Conservation (phyloP, 2,797 vertebrate genomes). For the Oophaga sylvatica region DNA sequence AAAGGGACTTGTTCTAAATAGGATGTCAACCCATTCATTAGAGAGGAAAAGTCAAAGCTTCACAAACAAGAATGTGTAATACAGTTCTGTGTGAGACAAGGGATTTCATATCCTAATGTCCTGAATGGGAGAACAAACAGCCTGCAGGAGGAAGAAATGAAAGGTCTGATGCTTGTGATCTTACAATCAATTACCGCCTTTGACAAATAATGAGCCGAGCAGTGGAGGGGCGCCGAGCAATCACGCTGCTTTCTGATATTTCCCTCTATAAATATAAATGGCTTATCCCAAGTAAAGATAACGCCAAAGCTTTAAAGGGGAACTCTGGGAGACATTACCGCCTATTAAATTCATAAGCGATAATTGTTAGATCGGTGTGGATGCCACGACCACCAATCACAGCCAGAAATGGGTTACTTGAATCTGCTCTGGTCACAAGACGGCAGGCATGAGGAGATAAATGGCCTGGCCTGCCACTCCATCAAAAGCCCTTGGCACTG, state of each 20-base stretch:
- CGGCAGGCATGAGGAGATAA: too few relatives aligned
- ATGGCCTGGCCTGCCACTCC: too few relatives aligned
- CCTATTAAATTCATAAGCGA: too few relatives aligned
- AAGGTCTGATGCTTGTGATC: conserved; percentile 63
- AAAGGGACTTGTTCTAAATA: too few relatives aligned
- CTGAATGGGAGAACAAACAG: background rate
- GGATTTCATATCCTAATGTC: conserved; percentile 35
- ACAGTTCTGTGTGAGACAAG: background rate
- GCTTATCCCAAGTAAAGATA: background rate
- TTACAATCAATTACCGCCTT: conserved; percentile 65
- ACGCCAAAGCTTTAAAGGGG: background rate
- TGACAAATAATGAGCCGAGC: conserved; percentile 67
- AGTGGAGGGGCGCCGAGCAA: conserved; percentile 67
- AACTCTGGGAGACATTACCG: too few relatives aligned
- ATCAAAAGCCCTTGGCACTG: too few relatives aligned
- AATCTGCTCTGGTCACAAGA: too few relatives aligned
- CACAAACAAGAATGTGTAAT: background rate
- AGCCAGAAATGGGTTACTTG: too few relatives aligned
- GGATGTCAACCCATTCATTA: background rate
- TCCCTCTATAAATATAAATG: conserved; percentile 62
- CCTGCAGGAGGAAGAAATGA: conserved; percentile 49
- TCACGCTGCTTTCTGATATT: conserved; percentile 55
- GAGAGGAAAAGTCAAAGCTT: background rate
- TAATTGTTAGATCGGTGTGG: too few relatives aligned
- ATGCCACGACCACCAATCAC: too few relatives aligned